A percentile compares a stretch with the other conserved stretches of the same genome.
These are phyloP conservation scores for Cabera pusaria DNA, from an alignment of 2,888 invertebrate genomes.

Conservation along the genomic window DNA sequence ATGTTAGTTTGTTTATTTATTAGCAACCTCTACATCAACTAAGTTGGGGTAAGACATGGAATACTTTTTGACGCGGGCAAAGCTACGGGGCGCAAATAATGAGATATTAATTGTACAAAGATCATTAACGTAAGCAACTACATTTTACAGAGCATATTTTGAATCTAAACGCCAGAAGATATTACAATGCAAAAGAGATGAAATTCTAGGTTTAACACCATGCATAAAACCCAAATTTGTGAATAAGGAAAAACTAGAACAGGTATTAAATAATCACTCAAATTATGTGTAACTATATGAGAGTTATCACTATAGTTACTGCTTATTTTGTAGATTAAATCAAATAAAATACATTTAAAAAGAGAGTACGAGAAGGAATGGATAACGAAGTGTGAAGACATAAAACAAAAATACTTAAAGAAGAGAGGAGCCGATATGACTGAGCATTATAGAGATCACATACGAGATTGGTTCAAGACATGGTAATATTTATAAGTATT, in stretches of 20 bases:
- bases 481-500: too few species aligned
- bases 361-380: slow-evolving; percentile 43
- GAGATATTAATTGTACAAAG: too few species aligned
- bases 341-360: slow-evolving; percentile 19
- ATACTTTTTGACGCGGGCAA: too few species aligned
- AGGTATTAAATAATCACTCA: slow-evolving; percentile 35
- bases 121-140: too few species aligned
- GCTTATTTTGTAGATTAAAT: neutral
- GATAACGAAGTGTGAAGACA: slow-evolving; percentile 31
- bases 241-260: slow-evolving; percentile 29
- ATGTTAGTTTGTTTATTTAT: too few species aligned
- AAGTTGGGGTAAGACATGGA: too few species aligned
- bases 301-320: too few species aligned
- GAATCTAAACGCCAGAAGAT: slow-evolving; percentile 51
- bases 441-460: slow-evolving; percentile 54
- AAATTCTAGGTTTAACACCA: slow-evolving; percentile 45
- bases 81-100: too few species aligned
- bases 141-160: slow-evolving; percentile 56
- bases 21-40: too few species aligned
- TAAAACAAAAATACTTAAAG: slow-evolving; percentile 43
- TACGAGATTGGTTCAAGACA: slow-evolving; percentile 60
- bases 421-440: slow-evolving; percentile 39
- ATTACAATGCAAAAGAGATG: slow-evolving; percentile 45
- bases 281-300: too few species aligned
- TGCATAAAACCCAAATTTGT: slow-evolving; percentile 32